Conservation (phyloP, 2,797 vertebrate genomes). For the Neoniphon sammara region DNA sequence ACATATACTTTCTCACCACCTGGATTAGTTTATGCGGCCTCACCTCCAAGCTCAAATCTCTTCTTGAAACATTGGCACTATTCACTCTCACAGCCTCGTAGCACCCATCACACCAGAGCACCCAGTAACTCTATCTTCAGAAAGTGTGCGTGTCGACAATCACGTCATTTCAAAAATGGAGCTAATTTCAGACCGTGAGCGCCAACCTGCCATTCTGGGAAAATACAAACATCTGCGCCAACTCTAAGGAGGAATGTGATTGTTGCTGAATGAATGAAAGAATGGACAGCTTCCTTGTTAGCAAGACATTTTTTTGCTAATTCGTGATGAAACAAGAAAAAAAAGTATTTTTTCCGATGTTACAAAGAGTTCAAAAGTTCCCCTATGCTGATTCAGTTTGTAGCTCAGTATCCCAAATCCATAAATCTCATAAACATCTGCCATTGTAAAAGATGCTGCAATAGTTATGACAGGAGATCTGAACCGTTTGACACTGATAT, state of each 20-base stretch:
- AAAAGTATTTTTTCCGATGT: neutral
- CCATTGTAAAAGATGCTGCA: conserved; percentile 43
- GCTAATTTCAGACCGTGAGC: conserved; percentile 24
- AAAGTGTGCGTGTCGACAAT: conserved; percentile 43
- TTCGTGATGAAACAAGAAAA: neutral
- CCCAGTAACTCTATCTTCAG: conserved; percentile 56
- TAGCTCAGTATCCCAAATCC: conserved; percentile 20
- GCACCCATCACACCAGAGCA: conserved; percentile 26
- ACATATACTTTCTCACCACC: conserved; percentile 57
- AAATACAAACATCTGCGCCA: conserved; percentile 40
- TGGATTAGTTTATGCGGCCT: conserved; percentile 72
- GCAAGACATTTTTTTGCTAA: conserved; percentile 15
- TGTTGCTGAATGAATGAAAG: no score
- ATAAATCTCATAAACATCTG: conserved; percentile 51
- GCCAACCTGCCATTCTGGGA: conserved; percentile 29
- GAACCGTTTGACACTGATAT: conserved; percentile 10
- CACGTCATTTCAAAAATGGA: conserved; percentile 17
- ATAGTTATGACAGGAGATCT: conserved; percentile 16
- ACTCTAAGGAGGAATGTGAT: neutral
- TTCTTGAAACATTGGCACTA: conserved; percentile 52
- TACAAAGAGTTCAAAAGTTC: conserved; percentile 27
- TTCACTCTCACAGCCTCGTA: conserved; percentile 35
- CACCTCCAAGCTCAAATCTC: conserved; percentile 48
- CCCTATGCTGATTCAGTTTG: conserved; percentile 9
- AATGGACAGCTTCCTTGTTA: conserved; percentile 1